phyloP scores from a whole-genome alignment of 2,797 vertebrate species.

The Apogon talboti region DNA sequence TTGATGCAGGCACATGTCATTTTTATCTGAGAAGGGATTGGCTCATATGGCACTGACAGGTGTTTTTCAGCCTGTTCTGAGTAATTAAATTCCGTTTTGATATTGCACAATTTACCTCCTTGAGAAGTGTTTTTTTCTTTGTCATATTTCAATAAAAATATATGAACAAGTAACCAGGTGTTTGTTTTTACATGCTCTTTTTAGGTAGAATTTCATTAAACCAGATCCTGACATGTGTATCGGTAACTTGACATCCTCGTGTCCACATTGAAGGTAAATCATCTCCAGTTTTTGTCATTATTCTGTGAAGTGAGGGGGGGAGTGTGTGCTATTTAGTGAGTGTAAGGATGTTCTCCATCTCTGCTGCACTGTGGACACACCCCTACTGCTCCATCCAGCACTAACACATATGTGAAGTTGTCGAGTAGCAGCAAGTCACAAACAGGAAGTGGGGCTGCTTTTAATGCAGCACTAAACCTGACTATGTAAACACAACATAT shows the following conservation, averaged over 20 bases:
- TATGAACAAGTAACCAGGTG: constrained; percentile 13
- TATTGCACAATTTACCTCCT: constrained; percentile 4
- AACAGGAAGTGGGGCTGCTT: constrained; percentile 65
- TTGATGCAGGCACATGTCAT: too few relatives aligned
- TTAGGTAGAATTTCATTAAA: neutral
- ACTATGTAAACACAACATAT: too few relatives aligned
- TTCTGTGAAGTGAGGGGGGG: neutral
- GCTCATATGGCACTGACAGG: too few relatives aligned
- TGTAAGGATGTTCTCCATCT: constrained; percentile 20
- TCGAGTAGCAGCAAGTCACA: constrained; percentile 15
- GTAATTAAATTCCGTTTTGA: too few relatives aligned
- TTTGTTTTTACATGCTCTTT: constrained; percentile 6
- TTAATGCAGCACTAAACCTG: too few relatives aligned
- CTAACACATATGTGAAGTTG: constrained; percentile 37
- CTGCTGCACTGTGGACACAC: constrained; percentile 70
- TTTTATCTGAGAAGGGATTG: too few relatives aligned
- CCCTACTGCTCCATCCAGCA: constrained; percentile 41
- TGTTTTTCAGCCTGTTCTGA: too few relatives aligned
- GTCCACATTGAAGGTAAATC: too few relatives aligned
- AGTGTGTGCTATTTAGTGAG: too few relatives aligned
- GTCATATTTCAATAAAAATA: constrained; percentile 37
- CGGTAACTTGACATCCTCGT: too few relatives aligned
- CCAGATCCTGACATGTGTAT: too few relatives aligned
- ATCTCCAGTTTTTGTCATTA: neutral
- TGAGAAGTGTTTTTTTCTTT: constrained; percentile 24